These are phyloP conservation scores for Pseudorhombus dupliciocellatus DNA, from an alignment of 2,113 vertebrate genomes.

Conservation along the genomic window DNA sequence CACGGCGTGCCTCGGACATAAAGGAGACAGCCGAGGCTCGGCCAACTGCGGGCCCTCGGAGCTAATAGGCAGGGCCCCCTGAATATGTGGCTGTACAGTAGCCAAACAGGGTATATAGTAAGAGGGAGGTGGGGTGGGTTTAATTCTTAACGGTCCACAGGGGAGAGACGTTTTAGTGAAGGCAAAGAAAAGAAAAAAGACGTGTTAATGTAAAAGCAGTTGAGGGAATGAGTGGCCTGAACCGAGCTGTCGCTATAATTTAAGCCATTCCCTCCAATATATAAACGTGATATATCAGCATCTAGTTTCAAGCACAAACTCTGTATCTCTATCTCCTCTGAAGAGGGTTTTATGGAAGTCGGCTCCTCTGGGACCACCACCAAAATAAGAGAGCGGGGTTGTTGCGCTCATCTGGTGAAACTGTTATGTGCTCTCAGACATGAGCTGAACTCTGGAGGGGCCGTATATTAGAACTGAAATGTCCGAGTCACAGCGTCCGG, in stretches of 20 bases:
- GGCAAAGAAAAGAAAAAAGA: slow-evolving; percentile 51
- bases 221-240: slow-evolving; percentile 46
- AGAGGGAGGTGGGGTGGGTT: background rate
- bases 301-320: slow-evolving; percentile 33
- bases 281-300: slow-evolving; percentile 51
- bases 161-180: slow-evolving; percentile 56
- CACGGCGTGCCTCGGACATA: slow-evolving; percentile 67
- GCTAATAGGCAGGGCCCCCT: slow-evolving; percentile 56
- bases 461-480: background rate
- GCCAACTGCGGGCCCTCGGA: slow-evolving; percentile 55
- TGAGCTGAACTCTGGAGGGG: background rate
- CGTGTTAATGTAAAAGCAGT: slow-evolving; percentile 58
- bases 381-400: background rate
- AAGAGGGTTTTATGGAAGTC: background rate
- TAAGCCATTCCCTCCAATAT: slow-evolving; percentile 62
- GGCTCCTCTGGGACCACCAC: background rate
- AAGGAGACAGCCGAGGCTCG: slow-evolving; percentile 55
- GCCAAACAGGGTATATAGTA: slow-evolving; percentile 63
- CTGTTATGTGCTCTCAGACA: background rate
- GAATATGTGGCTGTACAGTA: slow-evolving; percentile 60
- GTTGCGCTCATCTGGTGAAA: background rate
- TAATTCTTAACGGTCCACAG: slow-evolving; percentile 47
- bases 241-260: slow-evolving; percentile 62
- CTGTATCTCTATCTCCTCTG: background rate
- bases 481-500: background rate